Evolutionary conservation across 2,888 invertebrate genomes (phyloP).

Genomic region (Petrolisthes manimaculis): DNA sequence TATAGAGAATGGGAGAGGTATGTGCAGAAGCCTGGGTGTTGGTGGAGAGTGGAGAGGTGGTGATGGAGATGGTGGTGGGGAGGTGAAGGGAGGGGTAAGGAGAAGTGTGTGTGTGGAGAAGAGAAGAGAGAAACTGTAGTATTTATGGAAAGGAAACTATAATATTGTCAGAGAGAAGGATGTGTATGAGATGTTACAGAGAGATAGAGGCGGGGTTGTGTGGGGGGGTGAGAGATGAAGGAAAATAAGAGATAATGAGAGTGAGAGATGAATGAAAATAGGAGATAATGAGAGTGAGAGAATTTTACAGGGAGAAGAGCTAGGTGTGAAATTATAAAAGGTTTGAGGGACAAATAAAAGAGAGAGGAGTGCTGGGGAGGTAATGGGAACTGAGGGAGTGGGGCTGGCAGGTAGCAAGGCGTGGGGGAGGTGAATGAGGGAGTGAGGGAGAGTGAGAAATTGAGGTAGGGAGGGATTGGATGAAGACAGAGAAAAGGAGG

Average conservation of each 20-base stretch:
- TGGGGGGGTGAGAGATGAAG: neutral
- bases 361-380: neutral
- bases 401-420: too few relatives aligned
- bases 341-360: neutral
- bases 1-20: neutral
- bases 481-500: neutral
- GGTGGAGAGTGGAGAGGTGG: neutral
- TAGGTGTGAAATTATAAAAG: neutral
- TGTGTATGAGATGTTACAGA: neutral
- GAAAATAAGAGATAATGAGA: neutral
- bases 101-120: neutral
- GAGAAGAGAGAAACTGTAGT: neutral
- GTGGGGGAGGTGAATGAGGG: neutral
- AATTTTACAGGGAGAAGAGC: neutral
- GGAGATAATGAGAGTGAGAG: neutral
- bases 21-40: neutral
- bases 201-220: neutral
- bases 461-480: neutral
- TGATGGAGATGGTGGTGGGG: neutral
- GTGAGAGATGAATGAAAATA: neutral
- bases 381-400: too few relatives aligned
- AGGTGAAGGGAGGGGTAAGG: neutral
- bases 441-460: neutral
- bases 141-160: neutral
- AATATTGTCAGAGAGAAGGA: neutral